These are phyloP conservation scores for Silurus asotus DNA, from an alignment of 2,113 vertebrate genomes.

Conservation along the genomic window DNA sequence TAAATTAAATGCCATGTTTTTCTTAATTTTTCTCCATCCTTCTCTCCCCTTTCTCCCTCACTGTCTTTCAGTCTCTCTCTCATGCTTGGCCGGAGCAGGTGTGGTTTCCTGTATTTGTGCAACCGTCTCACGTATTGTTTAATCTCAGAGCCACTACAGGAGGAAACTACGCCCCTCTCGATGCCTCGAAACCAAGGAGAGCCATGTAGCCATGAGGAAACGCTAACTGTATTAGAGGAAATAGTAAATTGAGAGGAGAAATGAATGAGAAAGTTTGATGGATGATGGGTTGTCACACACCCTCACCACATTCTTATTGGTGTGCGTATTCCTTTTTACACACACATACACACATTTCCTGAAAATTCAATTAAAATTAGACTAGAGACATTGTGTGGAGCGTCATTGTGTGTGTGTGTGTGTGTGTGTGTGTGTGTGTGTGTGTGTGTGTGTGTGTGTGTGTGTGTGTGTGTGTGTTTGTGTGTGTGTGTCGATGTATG, in stretches of 20 bases:
- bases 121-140: conserved; percentile 73
- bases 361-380: conserved; percentile 41
- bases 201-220: background rate
- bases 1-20: conserved; percentile 25
- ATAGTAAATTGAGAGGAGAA: background rate
- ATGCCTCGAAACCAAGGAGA: conserved; percentile 20
- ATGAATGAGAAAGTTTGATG: background rate
- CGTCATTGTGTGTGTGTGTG: conserved; percentile 30
- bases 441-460: no score
- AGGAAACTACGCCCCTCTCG: conserved; percentile 60
- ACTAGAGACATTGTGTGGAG: conserved; percentile 19
- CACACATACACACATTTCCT: conserved; percentile 54
- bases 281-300: conserved; percentile 16
- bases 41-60: conserved; percentile 29
- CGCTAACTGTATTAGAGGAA: background rate
- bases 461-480: background rate
- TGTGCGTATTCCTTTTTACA: conserved; percentile 52
- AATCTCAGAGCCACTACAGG: conserved; percentile 65
- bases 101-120: conserved; percentile 79
- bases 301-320: conserved; percentile 41
- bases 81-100: conserved; percentile 49
- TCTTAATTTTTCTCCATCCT: conserved; percentile 13
- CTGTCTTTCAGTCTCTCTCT: conserved; percentile 27
- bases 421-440: conserved; percentile 3
- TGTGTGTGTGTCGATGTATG: background rate